Conservation (phyloP, 1,140 invertebrate species). For the Branchinecta lynchi region DNA sequence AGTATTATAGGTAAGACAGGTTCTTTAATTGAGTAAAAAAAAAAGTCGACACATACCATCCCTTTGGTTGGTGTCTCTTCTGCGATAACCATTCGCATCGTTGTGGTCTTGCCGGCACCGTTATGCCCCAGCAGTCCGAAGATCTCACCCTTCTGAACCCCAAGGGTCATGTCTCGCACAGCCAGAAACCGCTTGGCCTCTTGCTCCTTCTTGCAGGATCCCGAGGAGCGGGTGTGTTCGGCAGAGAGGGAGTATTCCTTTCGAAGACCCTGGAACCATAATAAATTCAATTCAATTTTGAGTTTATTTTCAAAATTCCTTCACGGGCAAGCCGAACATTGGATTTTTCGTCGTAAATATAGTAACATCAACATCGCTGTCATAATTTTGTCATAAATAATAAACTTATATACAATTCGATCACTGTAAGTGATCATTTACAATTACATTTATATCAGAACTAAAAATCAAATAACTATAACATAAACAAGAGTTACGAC, state of each 20-base stretch:
- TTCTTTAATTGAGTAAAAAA: constrained; percentile 10
- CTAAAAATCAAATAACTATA: no score
- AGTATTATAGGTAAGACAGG: not conserved
- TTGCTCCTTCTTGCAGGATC: constrained; percentile 35
- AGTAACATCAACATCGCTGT: no score
- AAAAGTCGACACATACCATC: constrained; percentile 36
- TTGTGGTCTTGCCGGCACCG: constrained; percentile 72
- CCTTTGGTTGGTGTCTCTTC: constrained; percentile 58
- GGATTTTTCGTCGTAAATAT: no score
- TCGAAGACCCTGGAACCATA: constrained; percentile 29
- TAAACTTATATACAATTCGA: no score
- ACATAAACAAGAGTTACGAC: no score
- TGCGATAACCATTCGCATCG: constrained; percentile 67
- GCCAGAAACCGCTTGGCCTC: constrained; percentile 28
- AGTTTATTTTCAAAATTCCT: no score
- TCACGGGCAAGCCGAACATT: no score
- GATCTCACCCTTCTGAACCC: constrained; percentile 62
- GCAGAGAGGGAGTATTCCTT: constrained; percentile 39
- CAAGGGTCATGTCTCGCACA: constrained; percentile 51
- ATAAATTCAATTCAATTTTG: no score
- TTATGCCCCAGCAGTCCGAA: constrained; percentile 52
- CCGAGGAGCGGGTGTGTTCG: constrained; percentile 31
- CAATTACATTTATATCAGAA: no score
- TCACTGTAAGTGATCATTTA: no score
- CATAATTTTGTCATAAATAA: no score